Conservation (phyloP, 1,140 invertebrate species). For the Arion vulgaris region DNA sequence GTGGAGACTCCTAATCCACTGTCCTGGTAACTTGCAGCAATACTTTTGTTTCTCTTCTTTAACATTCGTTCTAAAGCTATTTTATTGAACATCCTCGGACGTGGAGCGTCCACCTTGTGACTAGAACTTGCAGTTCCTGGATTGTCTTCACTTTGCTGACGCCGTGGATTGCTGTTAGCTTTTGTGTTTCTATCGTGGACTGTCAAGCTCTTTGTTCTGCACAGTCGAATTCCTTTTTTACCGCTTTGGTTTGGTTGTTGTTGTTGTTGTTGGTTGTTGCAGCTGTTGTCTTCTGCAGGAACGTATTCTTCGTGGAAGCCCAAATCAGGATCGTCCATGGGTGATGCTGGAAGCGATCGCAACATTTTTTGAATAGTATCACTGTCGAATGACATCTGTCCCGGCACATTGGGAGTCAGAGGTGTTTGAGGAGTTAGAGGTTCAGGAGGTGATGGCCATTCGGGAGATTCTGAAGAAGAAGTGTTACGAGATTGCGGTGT, state of each 20-base stretch:
- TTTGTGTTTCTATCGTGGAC: conserved; percentile 45
- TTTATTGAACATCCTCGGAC: conserved; percentile 46
- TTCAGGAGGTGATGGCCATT: conserved; percentile 70
- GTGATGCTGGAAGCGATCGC: conserved; percentile 84
- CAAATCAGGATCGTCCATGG: conserved; percentile 58
- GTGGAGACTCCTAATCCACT: conserved; percentile 65
- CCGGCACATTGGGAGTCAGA: conserved; percentile 55
- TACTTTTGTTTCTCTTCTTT: conserved; percentile 92
- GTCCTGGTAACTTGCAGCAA: conserved; percentile 80
- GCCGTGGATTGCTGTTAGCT: conserved; percentile 20
- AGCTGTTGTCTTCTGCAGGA: background rate
- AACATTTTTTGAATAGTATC: conserved; percentile 93
- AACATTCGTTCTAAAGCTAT: conserved; percentile 90
- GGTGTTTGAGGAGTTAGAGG: conserved; percentile 66
- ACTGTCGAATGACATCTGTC: conserved; percentile 77
- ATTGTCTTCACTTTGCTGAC: conserved; percentile 38
- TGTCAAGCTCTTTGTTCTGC: conserved; percentile 49
- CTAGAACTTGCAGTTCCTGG: conserved; percentile 19
- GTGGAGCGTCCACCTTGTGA: conserved; percentile 25
- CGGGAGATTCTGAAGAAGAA: conserved; percentile 65
- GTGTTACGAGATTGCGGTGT: conserved; percentile 42
- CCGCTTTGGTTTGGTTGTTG: background rate
- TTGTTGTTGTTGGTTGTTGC: background rate
- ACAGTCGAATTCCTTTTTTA: conserved; percentile 35
- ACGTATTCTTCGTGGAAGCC: conserved; percentile 58